Base-by-base conservation (phyloP, 2,888 invertebrate species). In the Monopis laevigella region DNA sequence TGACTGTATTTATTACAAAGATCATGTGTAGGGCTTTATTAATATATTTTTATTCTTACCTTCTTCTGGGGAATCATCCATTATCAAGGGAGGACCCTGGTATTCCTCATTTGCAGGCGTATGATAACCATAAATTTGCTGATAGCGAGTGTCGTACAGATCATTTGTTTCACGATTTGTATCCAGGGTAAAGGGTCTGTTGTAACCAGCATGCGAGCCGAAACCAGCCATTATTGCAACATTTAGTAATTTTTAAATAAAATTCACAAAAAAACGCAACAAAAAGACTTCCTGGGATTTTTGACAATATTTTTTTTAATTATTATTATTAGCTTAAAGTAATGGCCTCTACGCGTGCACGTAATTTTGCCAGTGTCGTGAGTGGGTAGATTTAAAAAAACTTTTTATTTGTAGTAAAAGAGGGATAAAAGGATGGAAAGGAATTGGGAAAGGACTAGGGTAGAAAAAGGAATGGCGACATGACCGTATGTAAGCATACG, bases 41-140 rank as follows among this genome's bases (percentile, higher is more conserved):
- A n/a, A n/a, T n/a, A n/a, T n/a, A 27, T 6, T 17, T 29, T 17
- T 19, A 7, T 12, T 19, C 12, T 24, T 64, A 82, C 81, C 80
- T 55, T 80, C 81, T 47, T 80, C 80, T 18, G 68, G 54, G 44
- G 54, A 49, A 49, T 81, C 78, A 46, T 82, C 82, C 65, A 75
- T 65, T n/a, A 81, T 63, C 47, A 81, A 54, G 27, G 80, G 81
- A 29, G 81, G 80, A 17, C 81, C 80, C 51, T 75, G 81, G 49
- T 73, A 80, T 45, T 81, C 80, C 48, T 80, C 78, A 39, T 70
- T 78, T 49, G 73, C 49, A 39, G 80, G 78, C 24, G 78, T 80
- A 51, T 74, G 74, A 50, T 80, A 77, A 8, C 80, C 80, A 55
- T 78, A 80, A 42, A 80, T 78, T 51, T 81, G 80, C 55, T 78